These are phyloP conservation scores for Hydrophis major DNA, from an alignment of 2,797 vertebrate genomes.

Conservation along the genomic window DNA sequence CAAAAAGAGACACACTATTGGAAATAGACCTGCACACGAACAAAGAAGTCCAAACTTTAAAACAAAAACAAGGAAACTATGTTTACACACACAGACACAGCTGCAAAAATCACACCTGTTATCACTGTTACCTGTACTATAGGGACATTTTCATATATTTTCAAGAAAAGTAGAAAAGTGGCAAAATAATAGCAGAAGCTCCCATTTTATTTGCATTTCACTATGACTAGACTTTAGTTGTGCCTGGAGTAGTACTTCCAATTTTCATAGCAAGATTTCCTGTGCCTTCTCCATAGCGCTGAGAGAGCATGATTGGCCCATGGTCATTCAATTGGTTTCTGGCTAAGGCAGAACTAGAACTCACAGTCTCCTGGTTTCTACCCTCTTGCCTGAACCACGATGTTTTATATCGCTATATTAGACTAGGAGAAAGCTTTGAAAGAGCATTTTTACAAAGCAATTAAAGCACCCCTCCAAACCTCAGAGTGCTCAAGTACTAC, in stretches of 20 bases:
- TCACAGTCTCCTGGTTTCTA: background rate
- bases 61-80: background rate
- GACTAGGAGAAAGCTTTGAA: background rate
- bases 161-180: background rate
- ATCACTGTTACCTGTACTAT: background rate
- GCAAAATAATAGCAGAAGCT: background rate
- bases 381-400: background rate
- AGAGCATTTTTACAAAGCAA: background rate
- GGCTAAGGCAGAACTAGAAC: background rate
- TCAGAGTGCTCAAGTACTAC: background rate
- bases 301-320: background rate
- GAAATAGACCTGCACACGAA: constrained; percentile 23
- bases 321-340: background rate
- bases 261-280: background rate
- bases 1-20: constrained; percentile 27
- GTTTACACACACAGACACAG: background rate
- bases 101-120: background rate
- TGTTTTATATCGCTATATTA: background rate
- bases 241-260: background rate
- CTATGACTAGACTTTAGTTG: background rate
- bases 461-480: background rate
- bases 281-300: background rate
- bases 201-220: background rate
- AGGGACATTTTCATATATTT: background rate
- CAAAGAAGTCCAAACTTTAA: background rate